Percentiles rank a stretch among this genome's conserved stretches.
phyloP scores from a whole-genome alignment of 2,888 invertebrate species.

The Lumbricus terrestris region DNA sequence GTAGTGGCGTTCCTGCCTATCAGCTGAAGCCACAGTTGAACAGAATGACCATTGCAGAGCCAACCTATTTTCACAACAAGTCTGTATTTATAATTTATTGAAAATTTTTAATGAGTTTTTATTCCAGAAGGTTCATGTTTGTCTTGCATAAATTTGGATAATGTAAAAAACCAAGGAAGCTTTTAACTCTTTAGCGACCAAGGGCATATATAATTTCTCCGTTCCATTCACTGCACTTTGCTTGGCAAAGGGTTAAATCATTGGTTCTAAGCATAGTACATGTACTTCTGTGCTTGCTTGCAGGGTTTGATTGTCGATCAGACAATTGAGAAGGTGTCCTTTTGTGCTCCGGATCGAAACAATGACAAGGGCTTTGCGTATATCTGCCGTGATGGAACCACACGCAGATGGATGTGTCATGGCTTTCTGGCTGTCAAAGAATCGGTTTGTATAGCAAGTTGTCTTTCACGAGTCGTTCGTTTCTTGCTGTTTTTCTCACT shows the following conservation, averaged over 20 bases:
- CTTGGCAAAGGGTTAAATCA: too few species aligned
- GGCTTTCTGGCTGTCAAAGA: conserved; percentile 94
- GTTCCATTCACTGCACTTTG: too few species aligned
- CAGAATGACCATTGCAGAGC: neutral
- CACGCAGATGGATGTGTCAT: conserved; percentile 99
- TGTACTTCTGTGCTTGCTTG: neutral
- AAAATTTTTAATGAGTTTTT: neutral
- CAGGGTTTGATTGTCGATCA: conserved; percentile 94
- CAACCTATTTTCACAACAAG: neutral
- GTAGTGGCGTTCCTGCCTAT: neutral
- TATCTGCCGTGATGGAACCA: conserved; percentile 97
- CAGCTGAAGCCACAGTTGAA: neutral
- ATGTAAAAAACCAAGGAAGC: neutral
- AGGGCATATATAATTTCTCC: too few species aligned
- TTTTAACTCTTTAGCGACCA: too few species aligned
- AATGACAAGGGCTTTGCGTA: conserved; percentile 98
- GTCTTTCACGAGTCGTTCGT: neutral
- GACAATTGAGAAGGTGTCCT: conserved; percentile 99
- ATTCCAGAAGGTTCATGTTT: neutral
- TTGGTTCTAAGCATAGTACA: too few species aligned
- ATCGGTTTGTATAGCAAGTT: conserved; percentile 66
- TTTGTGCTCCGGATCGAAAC: conserved; percentile 97
- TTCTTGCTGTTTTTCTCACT: neutral
- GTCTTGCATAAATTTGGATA: neutral
- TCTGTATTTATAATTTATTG: neutral